Base-by-base conservation (phyloP, 2,113 vertebrate genomes). In the Pungitius pungitius region DNA sequence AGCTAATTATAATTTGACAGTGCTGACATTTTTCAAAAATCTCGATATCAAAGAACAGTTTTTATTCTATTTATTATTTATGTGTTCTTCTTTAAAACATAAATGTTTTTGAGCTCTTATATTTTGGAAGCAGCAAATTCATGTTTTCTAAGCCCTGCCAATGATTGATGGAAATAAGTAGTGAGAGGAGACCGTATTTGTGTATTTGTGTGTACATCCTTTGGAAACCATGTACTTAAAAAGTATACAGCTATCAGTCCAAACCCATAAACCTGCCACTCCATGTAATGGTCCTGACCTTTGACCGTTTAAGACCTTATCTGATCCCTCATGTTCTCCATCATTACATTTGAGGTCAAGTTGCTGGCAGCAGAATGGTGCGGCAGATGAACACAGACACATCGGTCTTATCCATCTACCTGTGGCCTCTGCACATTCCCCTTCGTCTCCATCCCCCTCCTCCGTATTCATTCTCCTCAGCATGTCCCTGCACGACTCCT, bases 401-500 rank as follows among this genome's bases (percentile, higher is more conserved):
- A 61, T 66, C 42, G 57, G 40, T 26, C 61, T 77, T 75, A 66
- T 83, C 59, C 58, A 24, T 8, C 64, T 27, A 74, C 65, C 75
- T 78, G 66, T 24, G 59, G 40, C 61, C 33, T 65, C 24, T 51
- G 22, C 47, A 30, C 20, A 39, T 11, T 45, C 33, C 56, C 42
- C 60, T 70, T 27, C 58, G 56, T 45, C 37, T 63, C 30, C 18
- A 65, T 60, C 9, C 43, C 49, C 40, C 12, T 81, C 64, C 24
- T 64, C 22, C 13, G 35, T 17, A 52, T 62, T 26, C 18, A 42
- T 65, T 49, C n/a, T 59, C 61, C 69, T 51, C 8, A 18, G 57
- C 81, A 1, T 84, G 90, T 84, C 56, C 52, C 69, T 77, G 37
- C 85, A 84, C 13, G 67, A 83, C 57, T 82, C 43, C 30, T 58